phyloP scores from a whole-genome alignment of 2,797 vertebrate species.

The Masticophis lateralis region DNA sequence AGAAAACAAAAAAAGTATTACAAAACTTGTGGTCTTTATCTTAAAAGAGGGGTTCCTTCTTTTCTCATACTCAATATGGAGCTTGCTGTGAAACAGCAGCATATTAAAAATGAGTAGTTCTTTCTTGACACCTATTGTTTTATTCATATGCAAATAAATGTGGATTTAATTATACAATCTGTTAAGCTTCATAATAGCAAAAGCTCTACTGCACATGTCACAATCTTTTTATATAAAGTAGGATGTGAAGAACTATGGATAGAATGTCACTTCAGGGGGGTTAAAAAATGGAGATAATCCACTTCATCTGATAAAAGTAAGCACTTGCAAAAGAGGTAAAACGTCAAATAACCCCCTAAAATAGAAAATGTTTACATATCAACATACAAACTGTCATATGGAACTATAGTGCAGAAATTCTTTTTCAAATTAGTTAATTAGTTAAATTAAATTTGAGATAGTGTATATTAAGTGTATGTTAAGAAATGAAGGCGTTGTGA shows the following conservation, averaged over 20 bases:
- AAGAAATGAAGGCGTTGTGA: background rate
- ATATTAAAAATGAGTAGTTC: background rate
- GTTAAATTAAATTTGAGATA: background rate
- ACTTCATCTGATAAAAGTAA: background rate
- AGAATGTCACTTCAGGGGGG: background rate
- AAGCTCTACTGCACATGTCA: background rate
- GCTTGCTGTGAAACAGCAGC: background rate
- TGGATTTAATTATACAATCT: slow-evolving; percentile 3
- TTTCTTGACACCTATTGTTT: background rate
- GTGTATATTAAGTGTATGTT: no score
- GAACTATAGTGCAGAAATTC: background rate
- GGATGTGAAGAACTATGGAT: background rate
- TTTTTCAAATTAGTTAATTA: background rate
- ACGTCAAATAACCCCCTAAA: background rate
- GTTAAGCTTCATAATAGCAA: background rate
- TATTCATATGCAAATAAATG: slow-evolving; percentile 2
- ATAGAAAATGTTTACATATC: background rate
- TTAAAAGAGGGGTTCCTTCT: background rate
- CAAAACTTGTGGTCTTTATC: background rate
- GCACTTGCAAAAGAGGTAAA: background rate
- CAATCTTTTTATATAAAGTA: background rate
- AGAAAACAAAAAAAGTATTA: background rate
- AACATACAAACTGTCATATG: background rate
- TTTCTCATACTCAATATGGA: background rate
- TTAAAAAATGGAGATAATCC: background rate